These are phyloP conservation scores for Tyria jacobaeae DNA, from an alignment of 2,888 invertebrate species.

Conservation along the genomic window DNA sequence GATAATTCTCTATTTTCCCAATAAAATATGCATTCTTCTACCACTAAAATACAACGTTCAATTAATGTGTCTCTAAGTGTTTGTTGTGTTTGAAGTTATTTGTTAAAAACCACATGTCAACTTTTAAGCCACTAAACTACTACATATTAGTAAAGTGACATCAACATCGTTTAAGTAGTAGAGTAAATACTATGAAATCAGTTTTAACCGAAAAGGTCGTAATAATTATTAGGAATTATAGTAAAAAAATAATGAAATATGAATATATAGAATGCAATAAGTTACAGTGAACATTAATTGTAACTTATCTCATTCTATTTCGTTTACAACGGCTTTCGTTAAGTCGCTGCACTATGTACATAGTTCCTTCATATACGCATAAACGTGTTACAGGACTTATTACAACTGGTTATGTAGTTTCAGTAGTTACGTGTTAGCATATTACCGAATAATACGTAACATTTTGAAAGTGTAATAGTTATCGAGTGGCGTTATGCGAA, in stretches of 20 bases:
- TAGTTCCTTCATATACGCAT: conserved; percentile 3
- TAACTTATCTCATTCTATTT: background rate
- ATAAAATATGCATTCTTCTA: too few species aligned
- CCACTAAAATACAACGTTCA: too few species aligned
- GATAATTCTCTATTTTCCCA: too few species aligned
- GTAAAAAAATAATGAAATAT: too few species aligned
- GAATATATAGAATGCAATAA: too few species aligned
- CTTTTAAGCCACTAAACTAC: background rate
- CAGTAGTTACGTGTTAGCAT: conserved; percentile 68
- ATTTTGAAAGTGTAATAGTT: conserved; percentile 81
- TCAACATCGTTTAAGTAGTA: background rate
- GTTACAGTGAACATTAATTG: too few species aligned
- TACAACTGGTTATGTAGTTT: conserved; percentile 56
- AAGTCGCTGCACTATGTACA: background rate
- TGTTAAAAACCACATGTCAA: too few species aligned
- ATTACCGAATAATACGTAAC: conserved; percentile 84
- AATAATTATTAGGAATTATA: background rate
- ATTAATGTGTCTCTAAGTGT: too few species aligned
- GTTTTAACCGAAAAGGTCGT: background rate
- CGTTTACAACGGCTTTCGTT: background rate
- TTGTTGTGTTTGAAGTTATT: too few species aligned
- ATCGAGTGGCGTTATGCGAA: conserved; percentile 78
- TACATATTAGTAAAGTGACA: too few species aligned
- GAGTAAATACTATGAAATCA: background rate
- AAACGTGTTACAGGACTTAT: conserved; percentile 43